Evolutionary conservation across 35 echinoderm and acorn worm genomes (phyloP), one percentile per base, ranked within the genome.

Genomic region (Chiridota heheva): DNA sequence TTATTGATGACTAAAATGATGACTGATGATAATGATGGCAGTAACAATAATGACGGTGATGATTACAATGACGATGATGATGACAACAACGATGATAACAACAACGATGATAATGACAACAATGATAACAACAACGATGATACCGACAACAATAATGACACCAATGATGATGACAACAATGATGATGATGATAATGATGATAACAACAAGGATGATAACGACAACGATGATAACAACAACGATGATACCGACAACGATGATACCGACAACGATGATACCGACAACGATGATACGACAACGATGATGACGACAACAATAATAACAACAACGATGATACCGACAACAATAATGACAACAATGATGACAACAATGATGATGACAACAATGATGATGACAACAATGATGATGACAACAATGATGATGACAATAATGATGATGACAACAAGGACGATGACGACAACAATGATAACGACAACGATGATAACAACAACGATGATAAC

Each of bases 101-200:
- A 29, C 42, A 28, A 31, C 16, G 20, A 34, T 56, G 20, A 2
- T 76, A 40, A 76, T 76, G 44, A 8, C 55, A 1, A 55, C 31
- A 46, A 55, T 57, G 44, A 57, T 53, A 30, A 31, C 55, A 28
- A 76, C 55, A 28, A 76, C 3, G 72, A 57, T 57, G 72, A 76
- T 76, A 46, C 24, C 55, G 72, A 58, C 56, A 47, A 33, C 36
- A 7, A 32, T 76, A 30, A 0, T 76, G 46, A 31, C 56, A 47
- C 47, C 35, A 16, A 58, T 76, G 45, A 58, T 76, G 72, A 76
- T 76, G 72, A 0, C 56, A 47, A 58, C 56, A 31, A 58, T 58
- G 47, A 76, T 71, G 38, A 30, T 7, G 31, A 38, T 32, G 64
- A 70, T 17, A 36, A 70, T 70, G 64, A 36, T 69, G 13, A 17